Evolutionary conservation across 1,140 invertebrate species (phyloP), one percentile per base, ranked within the genome.

Genomic region (Probaryconus sp.): DNA sequence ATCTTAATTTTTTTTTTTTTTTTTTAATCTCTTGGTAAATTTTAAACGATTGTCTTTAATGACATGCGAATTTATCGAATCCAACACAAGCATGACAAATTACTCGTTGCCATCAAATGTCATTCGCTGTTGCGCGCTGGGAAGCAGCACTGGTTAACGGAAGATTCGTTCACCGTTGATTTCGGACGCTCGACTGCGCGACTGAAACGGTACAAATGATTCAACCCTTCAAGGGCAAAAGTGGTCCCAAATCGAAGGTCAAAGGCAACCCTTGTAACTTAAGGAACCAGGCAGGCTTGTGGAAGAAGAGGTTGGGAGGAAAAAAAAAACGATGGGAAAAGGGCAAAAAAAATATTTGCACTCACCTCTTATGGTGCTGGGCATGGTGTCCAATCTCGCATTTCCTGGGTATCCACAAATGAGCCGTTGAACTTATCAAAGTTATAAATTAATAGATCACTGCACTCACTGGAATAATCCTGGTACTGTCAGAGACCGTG

Each of bases 281-380:
- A n/a, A n/a, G n/a, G n/a, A n/a, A n/a, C n/a, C n/a, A n/a, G n/a
- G n/a, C n/a, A n/a, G n/a, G n/a, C n/a, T n/a, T n/a, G n/a, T n/a
- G n/a, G n/a, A n/a, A n/a, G n/a, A n/a, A n/a, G n/a, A n/a, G n/a
- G n/a, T 45, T 26, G 42, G 28, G 31, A 14, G 26, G 28, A 16
- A 35, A 31, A 35, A 48, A 48, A 28, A 28, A 2, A n/a, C n/a
- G n/a, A n/a, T n/a, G n/a, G n/a, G n/a, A 60, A 28, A 50, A 16
- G 3, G 2, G 11, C 40, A 43, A 38, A 28, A 21, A 20, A n/a
- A n/a, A n/a, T n/a, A n/a, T n/a, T n/a, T n/a, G 38, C 4, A 72
- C 87, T 87, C 69, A 89, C 88, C 88, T 89, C 88, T 83, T 82
- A 89, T 89, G 53, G 88, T 89, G 80, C 88, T 89, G 70, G 88